phyloP scores from a whole-genome alignment of 2,888 invertebrate species.

The Drosophila pseudotakahashii region DNA sequence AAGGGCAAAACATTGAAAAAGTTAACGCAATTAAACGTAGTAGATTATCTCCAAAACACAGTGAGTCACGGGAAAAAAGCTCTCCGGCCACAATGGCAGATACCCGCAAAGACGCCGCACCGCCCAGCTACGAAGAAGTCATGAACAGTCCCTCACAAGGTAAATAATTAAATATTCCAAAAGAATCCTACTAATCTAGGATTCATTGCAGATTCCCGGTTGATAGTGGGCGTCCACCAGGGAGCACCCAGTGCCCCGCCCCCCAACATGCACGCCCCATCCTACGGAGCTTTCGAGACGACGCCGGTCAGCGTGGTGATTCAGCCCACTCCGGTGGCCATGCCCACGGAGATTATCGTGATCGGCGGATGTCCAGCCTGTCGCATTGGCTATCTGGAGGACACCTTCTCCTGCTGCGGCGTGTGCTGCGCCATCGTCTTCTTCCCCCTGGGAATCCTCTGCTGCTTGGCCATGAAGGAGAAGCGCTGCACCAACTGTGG shows the following conservation, averaged over 20 bases:
- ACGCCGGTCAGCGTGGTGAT: conserved; percentile 87
- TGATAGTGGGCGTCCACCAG: conserved; percentile 65
- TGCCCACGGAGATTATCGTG: conserved; percentile 91
- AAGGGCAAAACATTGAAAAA: conserved; percentile 26
- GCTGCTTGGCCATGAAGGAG: conserved; percentile 93
- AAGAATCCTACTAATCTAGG: neutral
- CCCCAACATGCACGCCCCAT: conserved; percentile 84
- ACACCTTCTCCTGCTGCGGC: conserved; percentile 94
- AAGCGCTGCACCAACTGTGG: conserved; percentile 95
- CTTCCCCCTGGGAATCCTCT: conserved; percentile 94
- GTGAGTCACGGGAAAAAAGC: conserved; percentile 40
- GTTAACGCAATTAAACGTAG: conserved; percentile 34
- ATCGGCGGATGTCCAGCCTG: conserved; percentile 96
- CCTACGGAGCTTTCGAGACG: conserved; percentile 85
- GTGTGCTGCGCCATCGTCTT: conserved; percentile 87
- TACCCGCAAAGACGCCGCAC: conserved; percentile 82
- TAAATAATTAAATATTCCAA: conserved; percentile 14
- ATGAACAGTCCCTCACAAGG: conserved; percentile 59
- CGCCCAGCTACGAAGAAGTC: conserved; percentile 86
- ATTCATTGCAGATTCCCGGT: conserved; percentile 48
- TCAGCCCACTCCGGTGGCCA: conserved; percentile 85
- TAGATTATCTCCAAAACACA: conserved; percentile 7
- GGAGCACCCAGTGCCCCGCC: conserved; percentile 64
- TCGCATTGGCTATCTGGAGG: conserved; percentile 93
- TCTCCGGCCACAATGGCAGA: conserved; percentile 44